Conservation (phyloP, 2,797 vertebrate genomes). For the Lutjanus argentimaculatus region DNA sequence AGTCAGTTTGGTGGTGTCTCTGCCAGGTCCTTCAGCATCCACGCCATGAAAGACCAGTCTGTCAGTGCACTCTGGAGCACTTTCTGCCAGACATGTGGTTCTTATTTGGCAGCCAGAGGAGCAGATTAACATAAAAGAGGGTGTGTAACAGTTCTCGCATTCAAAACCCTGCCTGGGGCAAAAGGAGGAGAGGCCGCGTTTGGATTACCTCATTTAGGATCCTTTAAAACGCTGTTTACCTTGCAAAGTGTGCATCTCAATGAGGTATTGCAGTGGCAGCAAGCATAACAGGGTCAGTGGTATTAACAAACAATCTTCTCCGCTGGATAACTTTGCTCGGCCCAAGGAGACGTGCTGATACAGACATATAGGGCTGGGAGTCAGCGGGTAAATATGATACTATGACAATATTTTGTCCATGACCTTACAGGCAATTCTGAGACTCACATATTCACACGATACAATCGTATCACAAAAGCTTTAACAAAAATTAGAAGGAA, state of each 20-base stretch:
- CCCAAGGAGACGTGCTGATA: slow-evolving; percentile 8
- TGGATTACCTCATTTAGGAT: slow-evolving; percentile 86
- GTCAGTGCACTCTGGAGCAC: slow-evolving; percentile 70
- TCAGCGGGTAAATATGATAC: slow-evolving; percentile 9
- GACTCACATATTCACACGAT: neutral
- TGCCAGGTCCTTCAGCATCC: slow-evolving; percentile 64
- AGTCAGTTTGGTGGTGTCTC: slow-evolving; percentile 43
- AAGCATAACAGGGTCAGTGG: slow-evolving; percentile 66
- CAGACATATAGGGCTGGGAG: neutral
- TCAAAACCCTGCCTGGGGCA: slow-evolving; percentile 79
- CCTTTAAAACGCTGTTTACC: slow-evolving; percentile 86
- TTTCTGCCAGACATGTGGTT: slow-evolving; percentile 87
- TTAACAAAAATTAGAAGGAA: neutral
- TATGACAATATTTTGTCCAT: slow-evolving; percentile 20
- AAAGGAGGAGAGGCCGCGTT: slow-evolving; percentile 73
- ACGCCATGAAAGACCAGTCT: slow-evolving; percentile 75
- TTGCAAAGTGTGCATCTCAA: slow-evolving; percentile 85
- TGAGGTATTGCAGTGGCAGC: slow-evolving; percentile 72
- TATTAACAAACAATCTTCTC: slow-evolving; percentile 62
- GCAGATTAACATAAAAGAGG: slow-evolving; percentile 89
- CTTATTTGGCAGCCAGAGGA: slow-evolving; percentile 84
- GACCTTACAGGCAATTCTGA: neutral
- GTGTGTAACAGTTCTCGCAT: slow-evolving; percentile 84
- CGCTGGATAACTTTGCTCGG: slow-evolving; percentile 43
- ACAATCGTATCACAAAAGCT: neutral